Evolutionary conservation across 92 coral and sea anemone genomes (phyloP).

Genomic region (Palythoa grandis): DNA sequence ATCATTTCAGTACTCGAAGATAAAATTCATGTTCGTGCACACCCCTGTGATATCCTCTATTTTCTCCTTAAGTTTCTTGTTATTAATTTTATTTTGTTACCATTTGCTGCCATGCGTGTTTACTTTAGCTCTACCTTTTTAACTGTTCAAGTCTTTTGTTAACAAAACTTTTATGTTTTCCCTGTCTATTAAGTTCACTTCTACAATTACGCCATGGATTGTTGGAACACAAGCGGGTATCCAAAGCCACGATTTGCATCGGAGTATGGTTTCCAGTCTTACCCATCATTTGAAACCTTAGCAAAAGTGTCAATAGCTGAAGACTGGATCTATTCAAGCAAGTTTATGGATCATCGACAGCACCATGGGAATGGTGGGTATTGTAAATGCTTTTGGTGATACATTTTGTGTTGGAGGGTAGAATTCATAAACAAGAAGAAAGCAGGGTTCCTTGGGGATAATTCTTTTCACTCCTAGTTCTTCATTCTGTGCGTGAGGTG

Average conservation of each 20-base stretch:
- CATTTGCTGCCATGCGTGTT: too few relatives aligned
- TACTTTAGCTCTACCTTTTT: too few relatives aligned
- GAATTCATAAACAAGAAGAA: not conserved
- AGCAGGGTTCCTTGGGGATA: not conserved
- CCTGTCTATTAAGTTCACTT: conserved; percentile 72
- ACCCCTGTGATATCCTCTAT: too few relatives aligned
- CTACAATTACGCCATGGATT: conserved; percentile 88
- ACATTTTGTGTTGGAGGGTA: not conserved
- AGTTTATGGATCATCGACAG: conserved; percentile 93
- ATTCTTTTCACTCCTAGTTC: too few relatives aligned
- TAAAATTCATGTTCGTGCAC: too few relatives aligned
- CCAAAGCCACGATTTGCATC: conserved; percentile 98
- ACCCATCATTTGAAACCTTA: conserved; percentile 94
- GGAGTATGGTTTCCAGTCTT: conserved; percentile 99
- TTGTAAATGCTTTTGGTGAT: not conserved
- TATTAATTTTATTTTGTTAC: too few relatives aligned
- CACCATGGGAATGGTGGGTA: conserved; percentile 85
- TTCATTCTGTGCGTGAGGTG: too few relatives aligned
- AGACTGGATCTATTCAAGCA: conserved; percentile 92
- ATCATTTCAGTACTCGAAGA: too few relatives aligned
- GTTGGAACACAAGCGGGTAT: conserved; percentile 88
- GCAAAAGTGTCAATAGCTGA: conserved; percentile 75
- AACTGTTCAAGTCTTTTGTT: not conserved
- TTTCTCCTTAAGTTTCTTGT: too few relatives aligned
- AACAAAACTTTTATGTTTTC: not conserved